Base-by-base conservation (phyloP, 2,888 invertebrate genomes). In the Tiliacea citrago region DNA sequence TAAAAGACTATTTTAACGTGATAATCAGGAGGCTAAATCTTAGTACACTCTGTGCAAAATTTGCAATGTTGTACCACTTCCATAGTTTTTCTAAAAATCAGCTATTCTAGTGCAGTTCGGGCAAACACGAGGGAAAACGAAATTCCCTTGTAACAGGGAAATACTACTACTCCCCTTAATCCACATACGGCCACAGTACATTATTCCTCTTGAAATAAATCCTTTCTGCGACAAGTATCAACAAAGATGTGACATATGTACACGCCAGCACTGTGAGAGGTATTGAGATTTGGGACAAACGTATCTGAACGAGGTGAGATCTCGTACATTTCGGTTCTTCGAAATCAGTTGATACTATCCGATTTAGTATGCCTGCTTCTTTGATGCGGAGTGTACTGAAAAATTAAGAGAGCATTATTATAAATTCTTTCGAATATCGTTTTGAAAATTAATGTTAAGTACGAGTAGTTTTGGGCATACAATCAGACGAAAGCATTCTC, bases 131-230 rank as follows among this genome's bases (percentile, higher is more conserved):
- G 29, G 21, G 13, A 24, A 65, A 47, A 8, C 21, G 12, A 29
- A 29, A 9, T 42, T 29, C 21, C 6, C 47, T 21, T 29, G 9
- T 65, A 13, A 29, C 16, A 29, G 16, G 57, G 18, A 57, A 57
- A 29, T 29, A 18, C 9, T 29, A 18, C 9, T 29, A 35, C 18
- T 35, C 10, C 18, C 29, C 18, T 35, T 18, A 58, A n/a, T 93
- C 82, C 2, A 92, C 81, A 76, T 92, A 94, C 58, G 94, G 94
- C 89, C 88, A 92, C 3, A 91, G 80, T 53, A 72, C 86, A 69
- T 89, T 82, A 68, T 89, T 83, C 29, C 83, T 87, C 0, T 83
- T 81, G 49, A 86, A 89, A 73, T 90, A 84, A 24, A 86, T 51
- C 60, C 84, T 89, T 72, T 94, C 94, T 0, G 75, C 75, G 2